phyloP scores from a whole-genome alignment of 2,113 vertebrate species.

The Lampris incognitus region DNA sequence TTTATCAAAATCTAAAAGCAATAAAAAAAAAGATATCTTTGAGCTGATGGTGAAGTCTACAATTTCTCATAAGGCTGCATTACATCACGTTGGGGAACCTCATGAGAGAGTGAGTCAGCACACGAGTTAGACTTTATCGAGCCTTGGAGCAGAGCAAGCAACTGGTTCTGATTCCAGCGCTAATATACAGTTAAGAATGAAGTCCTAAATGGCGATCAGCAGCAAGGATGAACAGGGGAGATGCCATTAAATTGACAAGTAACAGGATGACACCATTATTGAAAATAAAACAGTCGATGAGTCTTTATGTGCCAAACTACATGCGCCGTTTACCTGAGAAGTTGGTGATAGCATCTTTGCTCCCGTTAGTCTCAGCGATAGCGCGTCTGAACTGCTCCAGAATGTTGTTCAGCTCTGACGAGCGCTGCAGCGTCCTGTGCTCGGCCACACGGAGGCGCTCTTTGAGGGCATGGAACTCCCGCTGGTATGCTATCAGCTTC shows the following conservation, averaged over 20 bases:
- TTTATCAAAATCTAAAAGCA: not conserved
- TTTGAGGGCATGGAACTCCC: slow-evolving; percentile 96
- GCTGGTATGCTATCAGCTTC: slow-evolving; percentile 94
- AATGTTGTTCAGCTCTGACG: slow-evolving; percentile 92
- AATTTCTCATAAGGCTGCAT: not conserved
- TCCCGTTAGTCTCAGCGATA: slow-evolving; percentile 93
- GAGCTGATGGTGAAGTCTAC: not conserved
- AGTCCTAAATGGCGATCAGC: not conserved
- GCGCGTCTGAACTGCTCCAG: slow-evolving; percentile 93
- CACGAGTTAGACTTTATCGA: not conserved
- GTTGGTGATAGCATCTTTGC: slow-evolving; percentile 88
- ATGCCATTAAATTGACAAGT: not conserved
- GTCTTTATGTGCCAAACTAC: not conserved
- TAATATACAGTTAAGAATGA: not conserved
- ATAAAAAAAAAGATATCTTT: not conserved
- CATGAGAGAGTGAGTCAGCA: too few species aligned
- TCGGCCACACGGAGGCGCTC: slow-evolving; percentile 96
- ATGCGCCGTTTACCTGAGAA: slow-evolving; percentile 86
- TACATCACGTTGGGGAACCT: not conserved
- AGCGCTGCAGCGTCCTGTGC: slow-evolving; percentile 94
- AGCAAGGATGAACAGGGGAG: not conserved
- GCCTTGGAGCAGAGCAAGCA: not conserved
- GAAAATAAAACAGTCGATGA: not conserved
- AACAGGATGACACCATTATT: too few species aligned
- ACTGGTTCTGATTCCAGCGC: not conserved